These are phyloP conservation scores for Felis catus DNA, from an alignment of 2,113 vertebrate genomes.

Conservation along the genomic window DNA sequence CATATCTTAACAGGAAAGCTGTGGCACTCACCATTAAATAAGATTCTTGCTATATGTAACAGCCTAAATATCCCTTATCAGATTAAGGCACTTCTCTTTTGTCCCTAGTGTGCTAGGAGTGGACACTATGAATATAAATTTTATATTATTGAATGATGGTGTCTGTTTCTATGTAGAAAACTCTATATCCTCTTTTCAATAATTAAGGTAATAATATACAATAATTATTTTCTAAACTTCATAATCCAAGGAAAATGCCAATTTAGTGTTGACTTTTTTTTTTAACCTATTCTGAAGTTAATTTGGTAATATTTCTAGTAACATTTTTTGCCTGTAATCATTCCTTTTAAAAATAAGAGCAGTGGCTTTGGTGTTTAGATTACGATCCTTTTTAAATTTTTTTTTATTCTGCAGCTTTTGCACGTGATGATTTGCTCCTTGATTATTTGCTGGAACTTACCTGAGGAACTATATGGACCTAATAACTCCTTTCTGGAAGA, in stretches of 20 bases:
- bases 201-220: background rate
- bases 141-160: background rate
- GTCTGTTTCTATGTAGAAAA: background rate
- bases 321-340: background rate
- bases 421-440: background rate
- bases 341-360: background rate
- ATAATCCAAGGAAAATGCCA: background rate
- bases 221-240: background rate
- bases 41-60: background rate
- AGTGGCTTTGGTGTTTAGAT: background rate
- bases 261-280: background rate
- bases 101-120: background rate
- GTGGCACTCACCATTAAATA: background rate
- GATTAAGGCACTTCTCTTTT: background rate
- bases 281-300: background rate
- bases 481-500: background rate
- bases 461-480: background rate
- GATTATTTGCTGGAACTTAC: background rate
- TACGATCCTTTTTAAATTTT: background rate
- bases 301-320: background rate
- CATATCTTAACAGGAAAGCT: background rate
- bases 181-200: background rate
- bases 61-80: background rate
- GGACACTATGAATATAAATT: background rate
- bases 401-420: background rate